Conservation (phyloP, 2,113 vertebrate species). For the Sebastes schlegelii region DNA sequence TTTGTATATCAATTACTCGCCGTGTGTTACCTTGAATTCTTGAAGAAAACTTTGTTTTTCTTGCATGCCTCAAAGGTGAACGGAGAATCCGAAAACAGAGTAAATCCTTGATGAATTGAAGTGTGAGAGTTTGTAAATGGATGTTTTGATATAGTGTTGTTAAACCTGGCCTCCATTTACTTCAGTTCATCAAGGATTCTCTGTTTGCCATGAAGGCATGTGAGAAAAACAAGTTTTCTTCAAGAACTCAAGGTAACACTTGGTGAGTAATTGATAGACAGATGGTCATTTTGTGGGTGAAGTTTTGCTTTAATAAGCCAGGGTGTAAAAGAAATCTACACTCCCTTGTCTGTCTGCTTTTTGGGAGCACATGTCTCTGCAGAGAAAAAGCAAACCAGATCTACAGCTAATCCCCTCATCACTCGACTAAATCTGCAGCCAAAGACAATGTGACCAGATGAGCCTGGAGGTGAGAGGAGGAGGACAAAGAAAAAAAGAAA, state of each 20-base stretch:
- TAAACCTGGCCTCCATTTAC: no score
- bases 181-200: not conserved
- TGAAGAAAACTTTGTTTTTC: no score
- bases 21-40: no score
- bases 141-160: no score
- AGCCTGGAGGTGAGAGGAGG: slow-evolving; percentile 2
- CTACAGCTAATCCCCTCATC: slow-evolving; percentile 62
- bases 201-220: not conserved
- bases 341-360: slow-evolving; percentile 37
- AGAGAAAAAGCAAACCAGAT: slow-evolving; percentile 54
- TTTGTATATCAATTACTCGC: no score
- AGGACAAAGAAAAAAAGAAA: not conserved
- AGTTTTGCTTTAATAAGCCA: slow-evolving; percentile 28
- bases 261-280: not conserved
- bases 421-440: slow-evolving; percentile 55
- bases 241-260: not conserved
- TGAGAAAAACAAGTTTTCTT: not conserved
- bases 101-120: no score
- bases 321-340: slow-evolving; percentile 40
- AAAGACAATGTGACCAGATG: slow-evolving; percentile 40
- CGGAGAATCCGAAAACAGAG: no score
- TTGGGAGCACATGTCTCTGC: slow-evolving; percentile 23
- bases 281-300: not conserved
- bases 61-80: no score
- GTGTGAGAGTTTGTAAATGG: no score